A percentile compares a stretch with the other conserved stretches of the same genome.
These are phyloP conservation scores for Spicauda simplicius DNA, from an alignment of 2,888 invertebrate species.

Conservation along the genomic window DNA sequence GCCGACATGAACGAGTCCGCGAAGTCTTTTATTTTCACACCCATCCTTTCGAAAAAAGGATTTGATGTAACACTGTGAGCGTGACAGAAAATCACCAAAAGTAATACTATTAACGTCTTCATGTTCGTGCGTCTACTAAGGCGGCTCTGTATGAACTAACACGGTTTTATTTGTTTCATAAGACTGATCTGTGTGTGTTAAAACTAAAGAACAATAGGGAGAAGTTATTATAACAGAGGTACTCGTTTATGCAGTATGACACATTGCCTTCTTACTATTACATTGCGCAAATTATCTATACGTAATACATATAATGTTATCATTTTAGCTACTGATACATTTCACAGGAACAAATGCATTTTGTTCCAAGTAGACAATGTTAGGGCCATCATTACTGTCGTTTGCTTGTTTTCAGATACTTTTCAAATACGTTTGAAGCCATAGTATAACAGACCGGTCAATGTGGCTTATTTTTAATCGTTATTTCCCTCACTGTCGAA, in stretches of 20 bases:
- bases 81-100: conserved; percentile 17
- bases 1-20: conserved; percentile 42
- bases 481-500: too few species aligned
- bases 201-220: conserved; percentile 42
- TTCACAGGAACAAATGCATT: neutral
- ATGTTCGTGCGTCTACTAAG: conserved; percentile 27
- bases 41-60: conserved; percentile 47
- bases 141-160: conserved; percentile 12
- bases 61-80: conserved; percentile 45
- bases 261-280: neutral
- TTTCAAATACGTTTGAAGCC: too few species aligned
- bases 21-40: conserved; percentile 48
- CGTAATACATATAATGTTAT: neutral
- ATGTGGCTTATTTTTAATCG: too few species aligned
- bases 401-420: too few species aligned
- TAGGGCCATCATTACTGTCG: too few species aligned
- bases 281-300: neutral
- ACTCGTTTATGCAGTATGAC: conserved; percentile 19
- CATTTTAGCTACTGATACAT: neutral
- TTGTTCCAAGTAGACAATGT: too few species aligned
- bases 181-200: conserved; percentile 15
- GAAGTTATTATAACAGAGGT: conserved; percentile 38
- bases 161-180: conserved; percentile 8
- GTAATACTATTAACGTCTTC: conserved; percentile 27
- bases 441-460: too few species aligned